Base-by-base conservation (phyloP, 2,797 vertebrate genomes). In the Melanotaenia parkinsoni region DNA sequence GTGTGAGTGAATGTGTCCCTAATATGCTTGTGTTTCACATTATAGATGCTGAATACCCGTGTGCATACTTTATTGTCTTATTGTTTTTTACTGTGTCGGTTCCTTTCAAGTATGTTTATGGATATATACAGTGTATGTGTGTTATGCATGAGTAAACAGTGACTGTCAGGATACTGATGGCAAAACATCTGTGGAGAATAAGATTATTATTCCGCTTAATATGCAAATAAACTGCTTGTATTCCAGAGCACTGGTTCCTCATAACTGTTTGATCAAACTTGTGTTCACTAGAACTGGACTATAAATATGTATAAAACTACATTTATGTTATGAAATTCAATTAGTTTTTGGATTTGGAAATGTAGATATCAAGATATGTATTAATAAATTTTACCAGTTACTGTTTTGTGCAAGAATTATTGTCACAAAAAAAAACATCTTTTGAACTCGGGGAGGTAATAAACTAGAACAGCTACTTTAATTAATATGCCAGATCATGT, bases 111-210 rank as follows among this genome's bases (percentile, higher is more conserved):
- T 38, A 30, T 5, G 37, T 67, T 22, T 59, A 26, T 32, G 54
- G 24, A 35, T 62, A 43, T 35, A 40, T 63, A 16, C 28, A 16
- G 22, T 3, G 28, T 14, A 20, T 35, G 30, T 61, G 33, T 57
- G 56, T 63, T 45, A n/a, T 24, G 20, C 40, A 37, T 66, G 53
- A 35, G 58, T 60, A 76, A 81, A 86, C 82, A 86, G 84, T 86
- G 65, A 73, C 58, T 83, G 82, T 85, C 80, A 82, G 56, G 72
- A 61, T n/a, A 30, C 35, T 76, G 67, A 80, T 80, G 72, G 82
- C 67, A 82, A 50, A 72, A 61, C 57, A 35, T 72, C 70, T 83
- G 63, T 76, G 54, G 77, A 86, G 63, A 63, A 67, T 35, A 38
- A 63, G 63, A 33, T 75, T 88, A 77, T n/a, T 69, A 74, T 83